Base-by-base conservation (phyloP, 2,797 vertebrate genomes). In the Bradypodion ventrale region DNA sequence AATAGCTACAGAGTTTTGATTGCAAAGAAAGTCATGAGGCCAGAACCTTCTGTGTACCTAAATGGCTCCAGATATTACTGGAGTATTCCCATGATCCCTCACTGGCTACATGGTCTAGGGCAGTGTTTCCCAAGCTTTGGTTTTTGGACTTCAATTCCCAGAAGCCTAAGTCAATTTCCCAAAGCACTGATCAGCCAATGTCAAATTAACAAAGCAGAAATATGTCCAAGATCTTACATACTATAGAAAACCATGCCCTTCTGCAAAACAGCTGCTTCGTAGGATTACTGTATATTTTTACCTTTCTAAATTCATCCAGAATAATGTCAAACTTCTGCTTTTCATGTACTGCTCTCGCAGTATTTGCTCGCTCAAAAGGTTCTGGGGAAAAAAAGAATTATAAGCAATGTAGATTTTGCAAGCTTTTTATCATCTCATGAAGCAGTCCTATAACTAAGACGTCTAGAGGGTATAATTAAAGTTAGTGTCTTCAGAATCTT, bases 321-420 rank as follows among this genome's bases (percentile, higher is more conserved):
- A 99, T 99, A 78, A 92, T 87, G 74, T 98, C 97, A 93, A 98
- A 99, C 94, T 99, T 99, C 44, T 94, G 90, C 91, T 97, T 97
- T 91, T 99, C 97, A 79, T 98, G 97, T 87, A 99, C 98, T 60
- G 98, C 98, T 94, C 98, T 96, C 92, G 98, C 98, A 40, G 98
- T 98, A 83, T 99, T 99, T 86, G 97, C 97, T 88, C 97, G 92
- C 90, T 99, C 98, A 95, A 99, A 99, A 7, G 98, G 98, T 92
- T 99, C 98, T 99, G 93, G 21, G 77, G 97, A 96, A 95, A 95
- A 94, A n/a, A 25, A 66, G 89, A 7, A 83, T 59, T 62, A 81
- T 6, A 82, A 88, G 12, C 2, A 4, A 80, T 73, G 37, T 21
- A 62, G 1, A 37, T 37, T 25, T 44, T 73, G 63, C 10, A 21